Evolutionary conservation across 2,113 vertebrate genomes (phyloP).

Genomic region (Lagopus leucura): DNA sequence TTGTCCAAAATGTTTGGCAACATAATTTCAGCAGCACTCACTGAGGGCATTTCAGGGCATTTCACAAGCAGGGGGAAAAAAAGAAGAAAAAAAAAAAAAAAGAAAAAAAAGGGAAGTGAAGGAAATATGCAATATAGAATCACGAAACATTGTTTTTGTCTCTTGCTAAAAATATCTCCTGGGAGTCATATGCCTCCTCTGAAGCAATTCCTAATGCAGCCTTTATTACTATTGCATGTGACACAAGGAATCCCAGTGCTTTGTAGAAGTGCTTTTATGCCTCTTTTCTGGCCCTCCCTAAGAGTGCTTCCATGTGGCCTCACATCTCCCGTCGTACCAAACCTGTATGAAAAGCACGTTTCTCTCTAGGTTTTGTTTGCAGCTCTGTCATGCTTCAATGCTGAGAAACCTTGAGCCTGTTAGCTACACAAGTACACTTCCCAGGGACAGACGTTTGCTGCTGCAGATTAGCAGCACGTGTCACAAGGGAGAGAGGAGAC

Average conservation of each 20-base stretch:
- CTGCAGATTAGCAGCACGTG: constrained; percentile 16
- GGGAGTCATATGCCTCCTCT: neutral
- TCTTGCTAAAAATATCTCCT: constrained; percentile 4
- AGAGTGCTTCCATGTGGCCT: neutral
- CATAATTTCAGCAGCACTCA: neutral
- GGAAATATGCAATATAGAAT: neutral
- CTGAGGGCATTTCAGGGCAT: neutral
- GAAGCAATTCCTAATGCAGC: neutral
- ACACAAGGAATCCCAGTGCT: neutral
- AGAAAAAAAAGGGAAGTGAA: neutral
- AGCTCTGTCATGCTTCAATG: neutral
- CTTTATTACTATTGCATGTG: neutral
- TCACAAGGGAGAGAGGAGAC: neutral
- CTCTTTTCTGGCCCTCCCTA: neutral
- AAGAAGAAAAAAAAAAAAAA: neutral
- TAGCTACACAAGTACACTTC: neutral
- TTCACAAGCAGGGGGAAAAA: neutral
- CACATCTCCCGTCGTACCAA: neutral
- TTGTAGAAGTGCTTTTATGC: neutral
- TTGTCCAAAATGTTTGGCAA: neutral
- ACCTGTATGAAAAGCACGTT: neutral
- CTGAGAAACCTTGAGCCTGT: neutral
- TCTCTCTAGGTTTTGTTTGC: neutral
- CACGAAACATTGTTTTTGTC: neutral
- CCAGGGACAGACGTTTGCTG: neutral